Percentiles rank a stretch among this genome's conserved stretches.
These are phyloP conservation scores for Drosophila burlai DNA, from an alignment of 1,140 invertebrate species.

Conservation along the genomic window DNA sequence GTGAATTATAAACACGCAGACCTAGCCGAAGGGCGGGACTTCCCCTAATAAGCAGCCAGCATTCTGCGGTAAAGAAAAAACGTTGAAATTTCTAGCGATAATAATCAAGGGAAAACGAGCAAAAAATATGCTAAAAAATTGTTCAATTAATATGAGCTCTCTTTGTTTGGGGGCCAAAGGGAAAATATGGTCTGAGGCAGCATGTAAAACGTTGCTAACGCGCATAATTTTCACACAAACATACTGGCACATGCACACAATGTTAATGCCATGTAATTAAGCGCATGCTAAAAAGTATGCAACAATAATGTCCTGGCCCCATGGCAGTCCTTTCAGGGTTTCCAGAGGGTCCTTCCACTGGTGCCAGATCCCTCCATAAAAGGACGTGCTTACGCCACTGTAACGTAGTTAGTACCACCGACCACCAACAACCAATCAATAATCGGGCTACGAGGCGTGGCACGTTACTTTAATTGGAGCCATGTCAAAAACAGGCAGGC, in stretches of 20 bases:
- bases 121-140: slow-evolving; percentile 68
- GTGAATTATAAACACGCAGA: slow-evolving; percentile 81
- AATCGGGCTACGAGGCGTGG: slow-evolving; percentile 59
- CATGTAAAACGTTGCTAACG: slow-evolving; percentile 66
- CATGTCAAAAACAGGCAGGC: slow-evolving; percentile 64
- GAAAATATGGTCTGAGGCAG: neutral
- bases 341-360: neutral
- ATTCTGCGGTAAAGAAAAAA: slow-evolving; percentile 38
- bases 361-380: neutral
- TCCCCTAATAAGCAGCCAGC: slow-evolving; percentile 51
- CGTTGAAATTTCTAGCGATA: slow-evolving; percentile 55
- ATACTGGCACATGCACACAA: slow-evolving; percentile 41
- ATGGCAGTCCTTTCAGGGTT: slow-evolving; percentile 3
- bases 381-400: slow-evolving; percentile 5
- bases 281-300: slow-evolving; percentile 80
- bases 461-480: slow-evolving; percentile 62
- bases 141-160: slow-evolving; percentile 77
- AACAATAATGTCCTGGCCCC: slow-evolving; percentile 59
- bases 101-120: slow-evolving; percentile 65
- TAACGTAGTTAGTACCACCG: slow-evolving; percentile 25
- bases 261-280: slow-evolving; percentile 76
- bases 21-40: slow-evolving; percentile 26
- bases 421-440: slow-evolving; percentile 64
- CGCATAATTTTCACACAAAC: slow-evolving; percentile 68
- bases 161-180: slow-evolving; percentile 8